Evolutionary conservation across 1,140 invertebrate species (phyloP), one percentile per base, ranked within the genome.

Genomic region (Diachasma alloeum): DNA sequence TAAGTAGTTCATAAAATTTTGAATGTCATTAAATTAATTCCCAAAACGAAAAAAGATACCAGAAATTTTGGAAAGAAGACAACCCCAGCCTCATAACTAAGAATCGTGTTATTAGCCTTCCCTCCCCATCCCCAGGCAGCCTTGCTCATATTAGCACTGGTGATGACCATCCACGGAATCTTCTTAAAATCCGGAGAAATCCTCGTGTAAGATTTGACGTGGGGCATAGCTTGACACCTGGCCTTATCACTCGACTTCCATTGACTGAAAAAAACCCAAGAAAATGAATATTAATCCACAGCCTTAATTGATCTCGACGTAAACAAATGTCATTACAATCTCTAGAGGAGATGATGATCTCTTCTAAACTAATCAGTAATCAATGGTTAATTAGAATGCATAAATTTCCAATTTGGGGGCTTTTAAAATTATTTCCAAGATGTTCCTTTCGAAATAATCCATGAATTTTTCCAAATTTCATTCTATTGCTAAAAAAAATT

Each of bases 131-230:
- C 97, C 97, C 97, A 99, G 0, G 97, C 97, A 17, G 97, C 96
- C 91, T 98, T 98, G 13, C 97, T 98, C 8, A 99, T 87, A 90
- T 99, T 99, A 0, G 96, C 96, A 81, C 96, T 98, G 0, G 97
- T 98, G 0, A 98, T 89, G 0, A 97, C 88, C 85, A 97, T 97
- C 93, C 95, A 96, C 77, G 93, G 93, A 77, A 93, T 91, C 85
- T 92, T 89, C 67, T 90, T 89, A 59, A 88, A 84, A 89, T 92
- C 94, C 76, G 90, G 93, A 0, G 95, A 95, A 1, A 95, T 85
- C 48, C 97, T 91, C 0, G 93, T 92, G 86, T 99, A 99, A 0
- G 93, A 93, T 89, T 99, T 99, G 63, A 99, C 97, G 84, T 99
- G 98, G 5, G 98, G 98, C 92, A 97, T 95, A 0, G 96, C 96